Percentiles rank a stretch among this genome's conserved stretches.
Conservation (phyloP, 1,140 invertebrate genomes). For the Phortica variegata region DNA sequence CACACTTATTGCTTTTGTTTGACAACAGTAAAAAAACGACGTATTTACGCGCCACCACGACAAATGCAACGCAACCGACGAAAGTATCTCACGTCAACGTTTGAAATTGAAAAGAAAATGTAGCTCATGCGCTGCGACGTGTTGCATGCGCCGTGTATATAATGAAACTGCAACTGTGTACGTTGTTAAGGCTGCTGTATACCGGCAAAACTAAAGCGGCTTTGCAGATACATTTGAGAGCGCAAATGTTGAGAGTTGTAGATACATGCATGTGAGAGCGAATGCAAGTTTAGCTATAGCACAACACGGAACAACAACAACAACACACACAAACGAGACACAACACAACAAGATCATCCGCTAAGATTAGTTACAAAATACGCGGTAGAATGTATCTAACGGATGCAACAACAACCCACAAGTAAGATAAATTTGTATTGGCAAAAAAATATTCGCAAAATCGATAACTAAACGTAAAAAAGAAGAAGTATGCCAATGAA, state of each 20-base stretch:
- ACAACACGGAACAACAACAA: neutral
- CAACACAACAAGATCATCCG: neutral
- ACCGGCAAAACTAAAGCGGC: too few species aligned
- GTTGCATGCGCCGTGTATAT: slow-evolving; percentile 38
- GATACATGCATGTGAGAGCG: too few species aligned
- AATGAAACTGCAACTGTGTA: slow-evolving; percentile 30
- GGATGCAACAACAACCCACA: neutral
- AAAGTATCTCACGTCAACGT: too few species aligned
- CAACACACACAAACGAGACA: neutral
- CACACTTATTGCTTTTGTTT: too few species aligned
- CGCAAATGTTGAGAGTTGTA: too few species aligned
- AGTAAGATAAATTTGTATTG: too few species aligned
- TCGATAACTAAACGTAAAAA: neutral
- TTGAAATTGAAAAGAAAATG: too few species aligned
- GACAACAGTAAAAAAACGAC: too few species aligned
- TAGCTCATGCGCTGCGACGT: slow-evolving; percentile 8
- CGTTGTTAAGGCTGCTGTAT: slow-evolving; percentile 26
- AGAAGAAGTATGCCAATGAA: neutral
- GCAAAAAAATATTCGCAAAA: too few species aligned
- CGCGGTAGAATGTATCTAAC: neutral
- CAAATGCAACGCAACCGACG: too few species aligned
- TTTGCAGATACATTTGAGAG: too few species aligned
- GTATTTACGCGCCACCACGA: too few species aligned
- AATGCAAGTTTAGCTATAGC: neutral
- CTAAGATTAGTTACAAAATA: neutral